Conservation (phyloP, 92 coral and sea anemone species). For the Phymanthus crucifer region DNA sequence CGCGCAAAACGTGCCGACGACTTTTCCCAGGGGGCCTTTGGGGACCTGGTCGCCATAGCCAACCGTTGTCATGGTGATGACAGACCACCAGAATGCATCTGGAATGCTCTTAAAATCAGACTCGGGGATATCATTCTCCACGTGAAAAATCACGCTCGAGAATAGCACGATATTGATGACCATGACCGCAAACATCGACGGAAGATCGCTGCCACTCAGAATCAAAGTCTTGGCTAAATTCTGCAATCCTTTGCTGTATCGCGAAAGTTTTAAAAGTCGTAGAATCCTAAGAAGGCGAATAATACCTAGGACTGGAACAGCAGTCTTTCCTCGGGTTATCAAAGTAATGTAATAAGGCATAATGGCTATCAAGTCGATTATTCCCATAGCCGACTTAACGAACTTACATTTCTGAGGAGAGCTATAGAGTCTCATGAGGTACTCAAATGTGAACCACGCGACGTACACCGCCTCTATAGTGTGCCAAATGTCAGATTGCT, state of each 20-base stretch:
- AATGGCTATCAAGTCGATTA: constrained; percentile 80
- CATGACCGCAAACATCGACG: constrained; percentile 72
- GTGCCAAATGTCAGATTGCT: constrained; percentile 55
- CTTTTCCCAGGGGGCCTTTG: constrained; percentile 79
- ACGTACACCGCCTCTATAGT: constrained; percentile 75
- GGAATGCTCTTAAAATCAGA: constrained; percentile 88
- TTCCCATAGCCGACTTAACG: constrained; percentile 71
- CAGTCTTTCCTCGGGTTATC: constrained; percentile 35
- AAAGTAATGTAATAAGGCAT: constrained; percentile 77
- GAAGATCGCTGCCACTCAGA: constrained; percentile 82
- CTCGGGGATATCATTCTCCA: constrained; percentile 63
- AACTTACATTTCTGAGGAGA: constrained; percentile 71
- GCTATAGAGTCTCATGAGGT: constrained; percentile 53
- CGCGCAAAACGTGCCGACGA: constrained; percentile 85
- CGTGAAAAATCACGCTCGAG: constrained; percentile 83
- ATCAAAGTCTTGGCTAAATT: constrained; percentile 76
- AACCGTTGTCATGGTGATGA: constrained; percentile 94
- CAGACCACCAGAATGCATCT: constrained; percentile 93
- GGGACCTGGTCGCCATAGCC: constrained; percentile 98
- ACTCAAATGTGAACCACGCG: constrained; percentile 87
- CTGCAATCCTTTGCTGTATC: constrained; percentile 85
- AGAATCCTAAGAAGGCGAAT: constrained; percentile 75
- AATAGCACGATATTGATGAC: constrained; percentile 75
- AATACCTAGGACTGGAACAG: constrained; percentile 65
- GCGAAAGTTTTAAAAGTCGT: constrained; percentile 79